Evolutionary conservation across 2,113 vertebrate species (phyloP).

Genomic region (Nyctibius bracteatus): DNA sequence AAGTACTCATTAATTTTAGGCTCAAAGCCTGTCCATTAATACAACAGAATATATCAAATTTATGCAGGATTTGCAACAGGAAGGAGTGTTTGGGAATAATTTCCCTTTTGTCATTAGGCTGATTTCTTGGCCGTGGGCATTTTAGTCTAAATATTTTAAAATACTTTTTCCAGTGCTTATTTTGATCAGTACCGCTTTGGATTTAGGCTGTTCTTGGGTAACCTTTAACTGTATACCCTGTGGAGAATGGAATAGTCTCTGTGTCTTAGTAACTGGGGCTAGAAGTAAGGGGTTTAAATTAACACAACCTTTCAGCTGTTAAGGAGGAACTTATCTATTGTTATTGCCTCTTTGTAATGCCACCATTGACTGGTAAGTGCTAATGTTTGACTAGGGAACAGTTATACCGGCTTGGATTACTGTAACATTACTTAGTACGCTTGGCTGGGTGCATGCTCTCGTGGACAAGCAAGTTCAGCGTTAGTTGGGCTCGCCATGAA

Average conservation of each 20-base stretch:
- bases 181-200: background rate
- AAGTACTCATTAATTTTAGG: background rate
- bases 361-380: background rate
- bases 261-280: background rate
- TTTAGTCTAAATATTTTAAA: background rate
- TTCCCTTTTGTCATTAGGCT: background rate
- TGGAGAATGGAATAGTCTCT: background rate
- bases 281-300: background rate
- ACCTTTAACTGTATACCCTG: background rate
- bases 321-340: background rate
- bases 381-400: background rate
- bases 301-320: background rate
- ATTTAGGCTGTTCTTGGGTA: background rate
- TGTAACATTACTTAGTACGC: background rate
- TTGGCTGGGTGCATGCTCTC: background rate
- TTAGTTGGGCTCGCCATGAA: accelerated
- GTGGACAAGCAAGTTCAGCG: background rate
- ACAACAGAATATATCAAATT: background rate
- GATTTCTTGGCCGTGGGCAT: background rate
- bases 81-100: background rate
- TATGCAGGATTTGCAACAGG: background rate
- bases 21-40: background rate
- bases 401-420: background rate
- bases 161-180: background rate
- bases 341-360: background rate